A percentile compares a stretch with the other conserved stretches of the same genome.
Evolutionary conservation across 2,888 invertebrate species (phyloP).

Genomic region (Drosophila borealis): DNA sequence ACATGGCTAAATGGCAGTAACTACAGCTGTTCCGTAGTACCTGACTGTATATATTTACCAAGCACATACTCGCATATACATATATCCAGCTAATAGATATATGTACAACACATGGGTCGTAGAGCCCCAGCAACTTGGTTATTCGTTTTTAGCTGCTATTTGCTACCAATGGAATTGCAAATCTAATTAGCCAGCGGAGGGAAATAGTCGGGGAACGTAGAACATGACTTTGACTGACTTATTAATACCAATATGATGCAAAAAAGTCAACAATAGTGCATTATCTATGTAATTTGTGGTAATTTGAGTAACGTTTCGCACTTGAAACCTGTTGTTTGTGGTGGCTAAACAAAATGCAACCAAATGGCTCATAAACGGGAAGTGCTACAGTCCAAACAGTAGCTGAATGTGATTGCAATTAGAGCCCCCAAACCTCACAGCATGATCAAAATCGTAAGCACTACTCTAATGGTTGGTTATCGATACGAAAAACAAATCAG

Average conservation of each 20-base stretch:
- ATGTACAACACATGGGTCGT: slow-evolving; percentile 9
- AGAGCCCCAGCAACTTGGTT: slow-evolving; percentile 5
- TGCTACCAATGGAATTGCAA: slow-evolving; percentile 61
- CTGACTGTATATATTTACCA: slow-evolving; percentile 22
- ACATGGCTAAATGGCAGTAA: slow-evolving; percentile 68
- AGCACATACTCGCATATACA: slow-evolving; percentile 20
- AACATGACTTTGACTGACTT: slow-evolving; percentile 27
- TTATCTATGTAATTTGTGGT: slow-evolving; percentile 64
- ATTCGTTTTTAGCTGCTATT: slow-evolving; percentile 19
- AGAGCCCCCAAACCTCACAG: slow-evolving; percentile 21
- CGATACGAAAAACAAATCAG: slow-evolving; percentile 39
- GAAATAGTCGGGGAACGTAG: slow-evolving; percentile 2
- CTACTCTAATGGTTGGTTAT: slow-evolving; percentile 30
- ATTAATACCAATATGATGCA: slow-evolving; percentile 74
- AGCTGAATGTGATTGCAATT: slow-evolving; percentile 49
- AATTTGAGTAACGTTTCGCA: slow-evolving; percentile 66
- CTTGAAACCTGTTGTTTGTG: slow-evolving; percentile 66
- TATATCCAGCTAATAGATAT: slow-evolving; percentile 52
- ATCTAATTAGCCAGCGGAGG: slow-evolving; percentile 67
- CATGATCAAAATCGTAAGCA: slow-evolving; percentile 31
- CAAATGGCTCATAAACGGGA: slow-evolving; percentile 45
- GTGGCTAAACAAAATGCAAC: slow-evolving; percentile 65
- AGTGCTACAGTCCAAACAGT: slow-evolving; percentile 43
- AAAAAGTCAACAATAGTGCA: slow-evolving; percentile 64
- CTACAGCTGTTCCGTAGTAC: slow-evolving; percentile 47